Evolutionary conservation across 2,113 vertebrate species (phyloP).

Genomic region (Lophotis ruficrista): DNA sequence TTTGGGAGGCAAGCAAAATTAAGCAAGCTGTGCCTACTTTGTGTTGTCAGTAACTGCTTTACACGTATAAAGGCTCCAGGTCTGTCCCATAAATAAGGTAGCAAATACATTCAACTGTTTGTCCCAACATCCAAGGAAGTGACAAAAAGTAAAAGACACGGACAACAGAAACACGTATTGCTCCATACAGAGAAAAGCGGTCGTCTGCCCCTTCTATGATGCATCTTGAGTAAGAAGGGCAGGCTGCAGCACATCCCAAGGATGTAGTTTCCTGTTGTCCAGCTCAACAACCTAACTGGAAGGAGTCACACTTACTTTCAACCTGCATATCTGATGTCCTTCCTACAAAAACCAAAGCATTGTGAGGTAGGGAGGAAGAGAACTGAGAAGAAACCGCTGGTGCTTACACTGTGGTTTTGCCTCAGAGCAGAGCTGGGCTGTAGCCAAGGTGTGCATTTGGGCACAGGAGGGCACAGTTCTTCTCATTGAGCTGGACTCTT

Average conservation of each 20-base stretch:
- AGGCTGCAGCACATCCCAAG: background rate
- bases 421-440: background rate
- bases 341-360: background rate
- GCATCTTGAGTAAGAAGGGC: background rate
- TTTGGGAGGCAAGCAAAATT: background rate
- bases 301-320: background rate
- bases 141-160: background rate
- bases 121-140: background rate
- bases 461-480: background rate
- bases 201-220: accelerated
- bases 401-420: background rate
- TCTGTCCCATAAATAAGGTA: background rate
- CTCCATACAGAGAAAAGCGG: background rate
- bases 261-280: background rate
- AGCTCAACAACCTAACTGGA: background rate
- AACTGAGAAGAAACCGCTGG: background rate
- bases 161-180: background rate
- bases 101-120: background rate
- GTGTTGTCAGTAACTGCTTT: background rate
- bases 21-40: background rate
- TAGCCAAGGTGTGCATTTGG: background rate
- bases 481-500: background rate
- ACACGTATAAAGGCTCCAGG: background rate
- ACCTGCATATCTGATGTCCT: background rate
- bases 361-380: background rate